Evolutionary conservation across 1,140 invertebrate species (phyloP).

Genomic region (Druon quercuslanigerum): DNA sequence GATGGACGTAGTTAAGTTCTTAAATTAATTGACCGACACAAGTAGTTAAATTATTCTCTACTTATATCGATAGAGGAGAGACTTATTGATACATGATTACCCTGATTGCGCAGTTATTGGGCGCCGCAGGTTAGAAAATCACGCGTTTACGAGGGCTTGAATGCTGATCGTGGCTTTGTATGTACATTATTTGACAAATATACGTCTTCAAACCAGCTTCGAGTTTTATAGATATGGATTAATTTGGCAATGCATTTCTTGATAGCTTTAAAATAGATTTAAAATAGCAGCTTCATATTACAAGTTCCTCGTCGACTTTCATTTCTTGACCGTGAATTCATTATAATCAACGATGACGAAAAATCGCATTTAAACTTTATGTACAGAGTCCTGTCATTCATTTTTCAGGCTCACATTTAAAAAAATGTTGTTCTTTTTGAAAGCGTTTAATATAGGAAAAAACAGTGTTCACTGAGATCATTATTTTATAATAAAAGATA

Average conservation of each 20-base stretch:
- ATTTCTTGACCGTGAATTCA: neutral
- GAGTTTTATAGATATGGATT: slow-evolving; percentile 42
- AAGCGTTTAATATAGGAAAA: too few relatives aligned
- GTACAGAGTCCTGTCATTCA: too few relatives aligned
- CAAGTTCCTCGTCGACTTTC: neutral
- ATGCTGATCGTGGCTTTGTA: slow-evolving; percentile 1
- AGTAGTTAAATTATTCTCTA: slow-evolving; percentile 6
- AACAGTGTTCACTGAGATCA: too few relatives aligned
- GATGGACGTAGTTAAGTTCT: slow-evolving; percentile 2
- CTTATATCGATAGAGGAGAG: neutral
- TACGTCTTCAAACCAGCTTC: neutral
- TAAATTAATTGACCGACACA: slow-evolving; percentile 2
- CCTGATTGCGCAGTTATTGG: neutral
- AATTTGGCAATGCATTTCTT: slow-evolving; percentile 60
- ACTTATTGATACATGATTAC: neutral
- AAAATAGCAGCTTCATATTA: neutral
- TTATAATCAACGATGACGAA: neutral
- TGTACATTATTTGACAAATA: neutral
- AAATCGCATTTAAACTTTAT: neutral
- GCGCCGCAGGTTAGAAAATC: slow-evolving; percentile 9
- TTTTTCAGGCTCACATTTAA: too few relatives aligned
- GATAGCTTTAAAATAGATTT: slow-evolving; percentile 53
- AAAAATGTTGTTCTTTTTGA: too few relatives aligned
- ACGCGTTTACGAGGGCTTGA: slow-evolving; percentile 9
- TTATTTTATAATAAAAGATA: too few relatives aligned